Conservation (phyloP, 2,888 invertebrate genomes). For the Drosophila bunnanda region DNA sequence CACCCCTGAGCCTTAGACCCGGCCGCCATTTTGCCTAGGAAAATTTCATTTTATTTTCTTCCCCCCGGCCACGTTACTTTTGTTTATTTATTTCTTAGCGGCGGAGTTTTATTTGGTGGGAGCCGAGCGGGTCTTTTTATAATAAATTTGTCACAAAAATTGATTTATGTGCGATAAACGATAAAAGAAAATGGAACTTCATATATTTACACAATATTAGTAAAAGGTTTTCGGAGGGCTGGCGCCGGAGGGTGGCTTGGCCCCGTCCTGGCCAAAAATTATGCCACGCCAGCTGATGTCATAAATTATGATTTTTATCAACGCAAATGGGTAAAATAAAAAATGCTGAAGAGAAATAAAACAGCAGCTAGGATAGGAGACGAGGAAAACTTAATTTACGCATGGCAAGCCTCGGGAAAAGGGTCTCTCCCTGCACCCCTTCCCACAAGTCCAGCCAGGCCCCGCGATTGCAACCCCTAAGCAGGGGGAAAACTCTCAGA, state of each 20-base stretch:
- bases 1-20: conserved; percentile 15
- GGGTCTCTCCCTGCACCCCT: neutral
- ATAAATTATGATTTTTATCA: conserved; percentile 85
- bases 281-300: conserved; percentile 76
- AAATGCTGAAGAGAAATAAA: conserved; percentile 52
- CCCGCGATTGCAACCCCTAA: conserved; percentile 34
- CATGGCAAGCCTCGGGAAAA: conserved; percentile 54
- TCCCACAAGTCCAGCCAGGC: neutral
- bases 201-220: conserved; percentile 64
- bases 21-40: conserved; percentile 38
- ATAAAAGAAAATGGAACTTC: conserved; percentile 67
- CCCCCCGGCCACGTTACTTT: neutral
- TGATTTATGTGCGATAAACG: conserved; percentile 82
- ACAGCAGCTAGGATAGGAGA: conserved; percentile 50
- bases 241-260: conserved; percentile 11
- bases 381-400: conserved; percentile 73
- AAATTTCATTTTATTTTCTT: conserved; percentile 37
- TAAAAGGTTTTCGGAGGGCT: conserved; percentile 31
- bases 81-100: conserved; percentile 39
- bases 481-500: conserved; percentile 34
- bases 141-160: conserved; percentile 82
- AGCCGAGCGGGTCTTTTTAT: conserved; percentile 67
- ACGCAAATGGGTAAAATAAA: conserved; percentile 77
- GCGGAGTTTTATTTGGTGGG: conserved; percentile 30
- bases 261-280: conserved; percentile 58